Evolutionary conservation across 2,888 invertebrate genomes (phyloP).

Genomic region (Callyntrura guangdongensis): DNA sequence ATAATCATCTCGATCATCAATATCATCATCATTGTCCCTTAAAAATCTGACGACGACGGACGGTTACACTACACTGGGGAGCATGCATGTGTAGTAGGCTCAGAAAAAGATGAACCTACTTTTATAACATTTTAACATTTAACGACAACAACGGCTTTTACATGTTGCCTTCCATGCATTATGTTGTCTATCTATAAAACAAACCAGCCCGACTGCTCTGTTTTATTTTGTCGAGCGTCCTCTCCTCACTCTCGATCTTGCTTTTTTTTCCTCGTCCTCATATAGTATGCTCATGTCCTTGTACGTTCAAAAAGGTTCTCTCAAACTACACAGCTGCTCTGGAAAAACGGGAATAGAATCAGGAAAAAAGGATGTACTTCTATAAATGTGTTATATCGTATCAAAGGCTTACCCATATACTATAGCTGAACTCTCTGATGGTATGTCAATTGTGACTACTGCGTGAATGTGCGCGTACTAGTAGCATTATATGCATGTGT

Average conservation of each 20-base stretch:
- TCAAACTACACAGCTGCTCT: slow-evolving; percentile 18
- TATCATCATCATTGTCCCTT: slow-evolving; percentile 30
- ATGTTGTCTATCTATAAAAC: background rate
- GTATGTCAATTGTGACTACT: slow-evolving; percentile 31
- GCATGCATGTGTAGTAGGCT: slow-evolving; percentile 22
- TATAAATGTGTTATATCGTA: slow-evolving; percentile 10
- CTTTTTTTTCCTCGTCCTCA: slow-evolving; percentile 33
- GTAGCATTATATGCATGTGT: background rate
- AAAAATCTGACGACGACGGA: slow-evolving; percentile 36
- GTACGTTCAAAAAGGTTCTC: slow-evolving; percentile 31
- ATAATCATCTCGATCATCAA: slow-evolving; percentile 14
- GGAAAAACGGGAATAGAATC: slow-evolving; percentile 63
- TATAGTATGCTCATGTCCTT: background rate
- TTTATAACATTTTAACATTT: background rate
- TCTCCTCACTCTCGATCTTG: slow-evolving; percentile 4
- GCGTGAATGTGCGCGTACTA: background rate
- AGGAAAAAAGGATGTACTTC: slow-evolving; percentile 25
- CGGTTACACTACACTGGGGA: background rate
- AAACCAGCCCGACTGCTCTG: background rate
- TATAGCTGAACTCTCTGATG: slow-evolving; percentile 25
- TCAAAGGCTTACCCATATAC: background rate
- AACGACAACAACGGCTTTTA: background rate
- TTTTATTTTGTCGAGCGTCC: slow-evolving; percentile 10
- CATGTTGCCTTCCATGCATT: background rate
- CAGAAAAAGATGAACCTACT: background rate